Base-by-base conservation (phyloP, 1,140 invertebrate genomes). In the Chymomyza costata region DNA sequence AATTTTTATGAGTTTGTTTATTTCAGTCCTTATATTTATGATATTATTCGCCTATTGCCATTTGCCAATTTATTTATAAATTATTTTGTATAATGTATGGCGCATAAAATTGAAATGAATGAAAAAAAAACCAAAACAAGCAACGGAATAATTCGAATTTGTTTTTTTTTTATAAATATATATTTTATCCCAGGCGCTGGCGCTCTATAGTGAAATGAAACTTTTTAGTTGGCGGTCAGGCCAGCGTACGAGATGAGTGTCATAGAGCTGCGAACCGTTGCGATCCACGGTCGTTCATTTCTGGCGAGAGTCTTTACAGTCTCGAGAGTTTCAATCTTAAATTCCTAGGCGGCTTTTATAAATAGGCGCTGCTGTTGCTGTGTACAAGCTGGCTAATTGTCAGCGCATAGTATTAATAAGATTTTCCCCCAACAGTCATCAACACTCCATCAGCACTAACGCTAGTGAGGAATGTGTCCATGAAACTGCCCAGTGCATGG, bases 1-100 rank as follows among this genome's bases (percentile, higher is more conserved):
- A 68, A 80, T 53, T 78, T 78, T 71, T 67, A 71, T 78, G 66
- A 61, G 61, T 80, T 56, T 80, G 73, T 80, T 80, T 80, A 80
- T 80, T 61, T 63, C 35, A 69, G 53, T 46, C 54, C 56, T 37
- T 21, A 43, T 50, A 31, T 18, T n/a, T n/a, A n/a, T n/a, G n/a
- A n/a, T n/a, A n/a, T n/a, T n/a, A n/a, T n/a, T n/a, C 17, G 30
- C 17, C 48, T n/a, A 48, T 14, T 30, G 48, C 38, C 10, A 18
- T 18, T 43, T 19, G 7, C 32, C 5, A 10, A 21, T 41, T 43
- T 61, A 58, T 58, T 62, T 59, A 58, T 63, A 63, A 44, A 44
- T 52, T 43, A 17, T n/a, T n/a, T n/a, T n/a, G n/a, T 11, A 11
- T 14, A 13, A 5, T 46, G 34, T n/a, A 18, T 37, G n/a, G n/a